Evolutionary conservation across 2,888 invertebrate species (phyloP).

Genomic region (Bruchidius siliquastri): DNA sequence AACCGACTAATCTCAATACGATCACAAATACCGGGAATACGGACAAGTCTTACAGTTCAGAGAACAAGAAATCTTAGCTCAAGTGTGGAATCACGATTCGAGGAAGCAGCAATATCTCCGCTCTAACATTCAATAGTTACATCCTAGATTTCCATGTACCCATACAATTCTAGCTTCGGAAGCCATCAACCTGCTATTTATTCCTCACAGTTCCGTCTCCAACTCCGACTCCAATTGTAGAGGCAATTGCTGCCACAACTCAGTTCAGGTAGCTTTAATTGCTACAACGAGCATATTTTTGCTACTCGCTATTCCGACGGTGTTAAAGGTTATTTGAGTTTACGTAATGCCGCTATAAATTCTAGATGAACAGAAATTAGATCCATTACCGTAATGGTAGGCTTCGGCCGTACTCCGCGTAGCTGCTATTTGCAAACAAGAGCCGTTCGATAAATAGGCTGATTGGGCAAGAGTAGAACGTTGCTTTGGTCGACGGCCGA

Average conservation of each 20-base stretch:
- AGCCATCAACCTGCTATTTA: neutral
- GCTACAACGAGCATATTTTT: neutral
- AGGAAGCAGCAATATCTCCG: too few relatives aligned
- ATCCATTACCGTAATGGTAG: neutral
- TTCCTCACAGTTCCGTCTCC: conserved; percentile 24
- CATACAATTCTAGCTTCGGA: neutral
- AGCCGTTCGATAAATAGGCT: neutral
- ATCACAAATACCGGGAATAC: too few relatives aligned
- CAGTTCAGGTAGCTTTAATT: conserved; percentile 7
- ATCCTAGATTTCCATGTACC: too few relatives aligned
- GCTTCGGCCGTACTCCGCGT: neutral
- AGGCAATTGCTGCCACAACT: conserved; percentile 31
- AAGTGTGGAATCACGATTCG: too few relatives aligned
- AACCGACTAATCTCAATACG: too few relatives aligned
- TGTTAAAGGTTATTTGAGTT: conserved; percentile 1
- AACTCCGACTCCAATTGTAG: conserved; percentile 11
- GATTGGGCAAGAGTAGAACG: neutral
- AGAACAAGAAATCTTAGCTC: too few relatives aligned
- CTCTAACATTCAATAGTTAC: too few relatives aligned
- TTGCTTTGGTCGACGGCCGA: neutral
- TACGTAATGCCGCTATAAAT: neutral
- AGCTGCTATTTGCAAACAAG: neutral
- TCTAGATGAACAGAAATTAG: neutral
- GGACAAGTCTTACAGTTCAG: too few relatives aligned
- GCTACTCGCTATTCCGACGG: conserved; percentile 1